A percentile compares a stretch with the other conserved stretches of the same genome.
Conservation (phyloP, 1,140 invertebrate genomes). For the Psilanteris sp. region DNA sequence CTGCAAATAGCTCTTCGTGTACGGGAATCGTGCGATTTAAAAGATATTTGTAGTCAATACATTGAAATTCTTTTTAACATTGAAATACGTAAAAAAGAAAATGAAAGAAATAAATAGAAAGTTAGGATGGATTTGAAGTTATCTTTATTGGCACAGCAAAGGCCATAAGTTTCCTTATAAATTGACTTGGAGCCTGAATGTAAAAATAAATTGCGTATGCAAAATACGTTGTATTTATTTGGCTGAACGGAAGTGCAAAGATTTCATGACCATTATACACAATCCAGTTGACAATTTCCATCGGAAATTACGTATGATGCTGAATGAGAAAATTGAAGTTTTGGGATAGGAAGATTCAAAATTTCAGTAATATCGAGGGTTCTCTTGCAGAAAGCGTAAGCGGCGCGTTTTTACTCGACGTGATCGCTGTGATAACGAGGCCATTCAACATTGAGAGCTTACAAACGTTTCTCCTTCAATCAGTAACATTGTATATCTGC, state of each 20-base stretch:
- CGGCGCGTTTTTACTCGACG: conserved; percentile 37
- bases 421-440: conserved; percentile 66
- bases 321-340: conserved; percentile 22
- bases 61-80: too few relatives aligned
- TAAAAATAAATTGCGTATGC: conserved; percentile 28
- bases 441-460: conserved; percentile 69
- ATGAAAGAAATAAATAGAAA: conserved; percentile 14
- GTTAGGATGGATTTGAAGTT: conserved; percentile 15
- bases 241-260: conserved; percentile 1
- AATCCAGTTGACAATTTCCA: conserved; percentile 17
- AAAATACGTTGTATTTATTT: conserved; percentile 25
- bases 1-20: too few relatives aligned
- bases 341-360: conserved; percentile 31
- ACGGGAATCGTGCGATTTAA: too few relatives aligned
- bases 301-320: conserved; percentile 19
- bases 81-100: conserved; percentile 8
- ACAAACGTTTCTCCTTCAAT: conserved; percentile 70
- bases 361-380: conserved; percentile 45
- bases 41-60: too few relatives aligned
- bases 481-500: conserved; percentile 66
- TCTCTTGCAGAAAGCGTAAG: conserved; percentile 23
- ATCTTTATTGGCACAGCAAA: conserved; percentile 7
- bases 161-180: conserved; percentile 6
- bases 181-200: conserved; percentile 7
- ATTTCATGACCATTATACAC: conserved; percentile 13